phyloP scores from a whole-genome alignment of 2,888 invertebrate genomes.

The Rutpela maculata region DNA sequence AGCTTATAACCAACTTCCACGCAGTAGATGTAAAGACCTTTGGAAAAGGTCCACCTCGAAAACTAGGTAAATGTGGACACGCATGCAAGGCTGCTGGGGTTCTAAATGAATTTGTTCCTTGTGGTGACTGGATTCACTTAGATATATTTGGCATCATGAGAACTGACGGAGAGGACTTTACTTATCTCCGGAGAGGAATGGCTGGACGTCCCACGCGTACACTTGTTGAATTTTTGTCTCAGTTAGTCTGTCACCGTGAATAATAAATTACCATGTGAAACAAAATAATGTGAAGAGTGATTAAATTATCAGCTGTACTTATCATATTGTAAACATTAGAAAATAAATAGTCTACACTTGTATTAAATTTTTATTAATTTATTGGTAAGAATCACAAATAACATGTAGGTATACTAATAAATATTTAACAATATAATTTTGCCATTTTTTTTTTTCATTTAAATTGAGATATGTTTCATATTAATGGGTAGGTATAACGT shows the following conservation, averaged over 20 bases:
- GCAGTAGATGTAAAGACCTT: slow-evolving; percentile 77
- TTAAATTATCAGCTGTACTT: background rate
- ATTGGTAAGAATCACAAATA: slow-evolving; percentile 22
- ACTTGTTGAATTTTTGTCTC: slow-evolving; percentile 82
- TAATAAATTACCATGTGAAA: slow-evolving; percentile 48
- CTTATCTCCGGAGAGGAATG: slow-evolving; percentile 81
- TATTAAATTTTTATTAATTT: slow-evolving; percentile 11
- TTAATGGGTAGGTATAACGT: background rate
- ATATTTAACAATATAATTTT: slow-evolving; percentile 13
- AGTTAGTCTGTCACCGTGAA: slow-evolving; percentile 75
- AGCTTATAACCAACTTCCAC: slow-evolving; percentile 75
- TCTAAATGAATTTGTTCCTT: slow-evolving; percentile 82
- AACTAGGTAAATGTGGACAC: slow-evolving; percentile 76
- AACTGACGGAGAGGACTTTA: slow-evolving; percentile 79
- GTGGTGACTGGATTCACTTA: slow-evolving; percentile 86
- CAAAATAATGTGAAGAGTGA: background rate
- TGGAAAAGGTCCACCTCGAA: slow-evolving; percentile 68
- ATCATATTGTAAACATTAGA: slow-evolving; percentile 17
- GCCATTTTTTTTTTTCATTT: too few relatives aligned
- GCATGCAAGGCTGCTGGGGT: slow-evolving; percentile 89
- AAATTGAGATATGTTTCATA: slow-evolving; percentile 17
- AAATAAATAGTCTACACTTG: slow-evolving; percentile 16
- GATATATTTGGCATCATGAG: slow-evolving; percentile 87
- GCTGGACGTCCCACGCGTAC: slow-evolving; percentile 88
- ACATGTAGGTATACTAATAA: slow-evolving; percentile 10